Base-by-base conservation (phyloP, 1,140 invertebrate genomes). In the Sminthurides bifidus region DNA sequence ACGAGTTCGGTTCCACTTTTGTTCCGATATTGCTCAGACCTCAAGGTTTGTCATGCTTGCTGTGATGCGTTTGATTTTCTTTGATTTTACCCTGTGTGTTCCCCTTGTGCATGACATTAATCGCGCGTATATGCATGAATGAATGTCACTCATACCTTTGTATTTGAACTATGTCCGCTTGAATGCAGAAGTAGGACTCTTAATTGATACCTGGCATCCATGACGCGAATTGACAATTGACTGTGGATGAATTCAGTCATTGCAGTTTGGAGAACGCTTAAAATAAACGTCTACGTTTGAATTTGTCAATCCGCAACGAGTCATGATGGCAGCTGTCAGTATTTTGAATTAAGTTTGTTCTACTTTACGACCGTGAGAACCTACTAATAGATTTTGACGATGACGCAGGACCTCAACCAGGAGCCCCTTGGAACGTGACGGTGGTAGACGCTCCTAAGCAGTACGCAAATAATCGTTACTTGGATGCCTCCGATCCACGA, bases 381-480 rank as follows among this genome's bases (percentile, higher is more conserved):
- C 8, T 8, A n/a, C 33, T 35, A 35, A 35, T 10, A 48, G 37
- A 33, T 15, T 54, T 54, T 10, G 19, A 29, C 15, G 4, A 66
- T 40, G 61, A 67, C 65, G 35, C 71, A 91, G 90, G 89, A 73
- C 88, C 88, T 52, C 84, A 83, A 71, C 88, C 92, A 33, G 84
- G 84, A 66, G 80, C 83, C 30, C 90, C 90, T 6, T 76, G 82
- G 54, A 92, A 93, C 73, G 75, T 94, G 44, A 87, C 87, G 19
- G 19, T 61, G 15, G 51, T 54, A 21, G 59, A 58, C 19, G 48
- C 51, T 24, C 41, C 56, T 24, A 53, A 53, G 43, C 40, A 31
- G 37, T 60, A 38, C 24, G n/a, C 29, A 50, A 49, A 17, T 58
- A 26, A 57, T 30, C 35, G 84, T 92, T 24, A 83, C 82, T n/a